Percentiles rank a stretch among this genome's conserved stretches.
phyloP scores from a whole-genome alignment of 2,888 invertebrate genomes.

The Leptinotarsa tumamoca region DNA sequence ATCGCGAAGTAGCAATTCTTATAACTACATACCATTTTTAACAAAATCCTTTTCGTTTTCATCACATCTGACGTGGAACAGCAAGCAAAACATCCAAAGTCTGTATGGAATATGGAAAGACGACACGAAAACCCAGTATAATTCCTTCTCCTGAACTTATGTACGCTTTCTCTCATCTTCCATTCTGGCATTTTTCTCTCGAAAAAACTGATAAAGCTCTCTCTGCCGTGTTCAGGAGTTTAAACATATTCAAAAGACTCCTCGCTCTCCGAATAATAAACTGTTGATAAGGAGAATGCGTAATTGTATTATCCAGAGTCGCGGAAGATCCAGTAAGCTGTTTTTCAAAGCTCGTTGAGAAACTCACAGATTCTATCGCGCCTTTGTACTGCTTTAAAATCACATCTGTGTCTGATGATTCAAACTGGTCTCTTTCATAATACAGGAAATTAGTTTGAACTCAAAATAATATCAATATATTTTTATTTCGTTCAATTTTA shows the following conservation, averaged over 20 bases:
- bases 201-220: slow-evolving; percentile 18
- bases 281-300: slow-evolving; percentile 12
- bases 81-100: neutral
- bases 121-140: neutral
- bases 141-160: slow-evolving; percentile 9
- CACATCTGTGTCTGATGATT: neutral
- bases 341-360: neutral
- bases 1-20: too few relatives aligned
- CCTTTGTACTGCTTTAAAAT: neutral
- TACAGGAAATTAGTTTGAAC: too few relatives aligned
- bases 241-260: slow-evolving; percentile 20
- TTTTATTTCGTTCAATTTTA: too few relatives aligned
- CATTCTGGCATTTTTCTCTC: slow-evolving; percentile 10
- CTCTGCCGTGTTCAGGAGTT: slow-evolving; percentile 16
- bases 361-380: neutral
- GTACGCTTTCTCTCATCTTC: slow-evolving; percentile 15
- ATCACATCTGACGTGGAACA: neutral
- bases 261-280: slow-evolving; percentile 16
- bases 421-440: neutral
- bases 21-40: too few relatives aligned
- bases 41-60: neutral
- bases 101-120: neutral
- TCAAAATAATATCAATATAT: too few relatives aligned
- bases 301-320: slow-evolving; percentile 2
- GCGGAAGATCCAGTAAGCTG: neutral